Evolutionary conservation across 1,140 invertebrate genomes (phyloP).

Genomic region (Caenorhabditis briggsae): DNA sequence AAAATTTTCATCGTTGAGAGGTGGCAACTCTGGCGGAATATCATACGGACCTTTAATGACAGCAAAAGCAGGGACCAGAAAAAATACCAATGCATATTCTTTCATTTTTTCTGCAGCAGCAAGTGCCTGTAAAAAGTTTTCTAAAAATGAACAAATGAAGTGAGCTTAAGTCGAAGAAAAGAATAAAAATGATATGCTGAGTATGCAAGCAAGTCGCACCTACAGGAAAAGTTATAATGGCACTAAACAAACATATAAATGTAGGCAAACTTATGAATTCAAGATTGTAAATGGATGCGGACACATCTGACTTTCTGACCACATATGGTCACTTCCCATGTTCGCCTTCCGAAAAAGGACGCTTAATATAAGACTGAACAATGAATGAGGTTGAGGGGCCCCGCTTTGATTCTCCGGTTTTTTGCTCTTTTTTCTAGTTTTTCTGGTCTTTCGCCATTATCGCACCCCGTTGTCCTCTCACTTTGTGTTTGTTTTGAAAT

Average conservation of each 20-base stretch:
- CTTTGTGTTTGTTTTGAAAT: constrained; percentile 51
- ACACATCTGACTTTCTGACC: no score
- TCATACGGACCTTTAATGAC: constrained; percentile 25
- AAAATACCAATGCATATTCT: constrained; percentile 12
- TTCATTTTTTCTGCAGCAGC: constrained; percentile 30
- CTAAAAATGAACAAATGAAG: neutral
- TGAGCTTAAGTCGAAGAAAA: neutral
- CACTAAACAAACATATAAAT: constrained; percentile 1
- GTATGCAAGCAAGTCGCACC: neutral
- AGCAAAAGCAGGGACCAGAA: neutral
- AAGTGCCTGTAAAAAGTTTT: neutral
- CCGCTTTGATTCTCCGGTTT: constrained; percentile 48
- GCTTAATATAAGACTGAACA: constrained; percentile 49
- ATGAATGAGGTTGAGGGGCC: constrained; percentile 14
- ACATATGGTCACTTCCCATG: constrained; percentile 11
- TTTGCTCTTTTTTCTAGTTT: constrained; percentile 54
- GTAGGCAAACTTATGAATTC: no score
- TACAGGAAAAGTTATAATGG: constrained; percentile 7
- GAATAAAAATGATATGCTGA: neutral
- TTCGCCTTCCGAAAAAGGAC: neutral
- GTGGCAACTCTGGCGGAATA: constrained; percentile 30
- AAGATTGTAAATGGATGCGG: no score
- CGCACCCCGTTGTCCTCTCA: neutral
- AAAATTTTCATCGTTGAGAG: constrained; percentile 49
- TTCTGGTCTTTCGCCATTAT: constrained; percentile 46